Base-by-base conservation (phyloP, 2,888 invertebrate genomes). In the Amphipoea oculea region DNA sequence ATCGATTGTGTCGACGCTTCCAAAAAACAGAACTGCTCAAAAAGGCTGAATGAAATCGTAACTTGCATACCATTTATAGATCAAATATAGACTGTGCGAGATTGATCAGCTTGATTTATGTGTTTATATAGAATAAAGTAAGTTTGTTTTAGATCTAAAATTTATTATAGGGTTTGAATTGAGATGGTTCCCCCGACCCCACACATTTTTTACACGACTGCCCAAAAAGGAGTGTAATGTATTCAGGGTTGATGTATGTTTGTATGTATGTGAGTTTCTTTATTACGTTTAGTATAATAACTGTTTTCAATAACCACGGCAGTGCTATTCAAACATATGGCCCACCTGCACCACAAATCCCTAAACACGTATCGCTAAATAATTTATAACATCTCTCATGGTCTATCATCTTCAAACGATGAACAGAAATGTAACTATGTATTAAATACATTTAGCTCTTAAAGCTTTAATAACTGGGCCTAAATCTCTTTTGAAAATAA, bases 1-100 rank as follows among this genome's bases (percentile, higher is more conserved):
- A 84, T 83, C 60, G 81, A 80, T 83, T 84, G 14, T 66, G 42
- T 69, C 51, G 51, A 75, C 45, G 69, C 72, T 66, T 57, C 69
- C 65, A 84, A 79, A 84, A 84, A 67, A 40, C 60, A 3, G 23
- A n/a, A 51, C 36, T 12, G 40, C 40, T 69, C n/a, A n/a, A 51
- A 67, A 36, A 36, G 11, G 40, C 29, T 66, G 70, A 60, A 66
- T 51, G n/a, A 70, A 81, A 80, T 23, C 12, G 63, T 57, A 36
- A 63, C 57, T 67, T 69, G 29, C n/a, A 54, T 68, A 29, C 20
- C 29, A 11, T 57, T 79, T 79, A 23, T 65, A 78, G n/a, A 63
- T 62, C 66, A 2, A 36, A 3, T 36, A 11, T 14, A 14, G 40
- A 48, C 54, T n/a, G 0, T 12, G 23, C 6, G 0, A 0, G 17